These are phyloP conservation scores for Macquaria ambigua DNA, from an alignment of 2,113 vertebrate genomes.

Conservation along the genomic window DNA sequence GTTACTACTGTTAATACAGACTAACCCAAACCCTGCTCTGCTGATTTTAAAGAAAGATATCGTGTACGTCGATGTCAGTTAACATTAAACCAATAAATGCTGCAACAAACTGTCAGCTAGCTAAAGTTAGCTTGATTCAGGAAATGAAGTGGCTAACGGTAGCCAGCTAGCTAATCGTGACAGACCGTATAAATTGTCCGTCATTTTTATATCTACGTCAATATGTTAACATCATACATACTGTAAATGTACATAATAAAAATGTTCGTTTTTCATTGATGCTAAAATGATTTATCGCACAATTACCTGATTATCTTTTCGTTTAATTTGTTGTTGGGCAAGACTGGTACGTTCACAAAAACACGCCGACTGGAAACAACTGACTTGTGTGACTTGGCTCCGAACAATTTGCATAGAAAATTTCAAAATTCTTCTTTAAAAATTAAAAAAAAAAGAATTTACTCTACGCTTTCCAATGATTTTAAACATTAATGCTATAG, in stretches of 20 bases:
- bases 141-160: constrained; percentile 60
- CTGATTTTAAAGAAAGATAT: rapidly evolving
- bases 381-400: background rate
- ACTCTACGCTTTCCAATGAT: background rate
- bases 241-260: rapidly evolving
- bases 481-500: background rate
- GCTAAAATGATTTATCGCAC: background rate
- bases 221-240: background rate
- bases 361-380: constrained; percentile 72
- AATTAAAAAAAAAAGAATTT: background rate
- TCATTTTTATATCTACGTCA: background rate
- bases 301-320: constrained; percentile 40
- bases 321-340: constrained; percentile 13
- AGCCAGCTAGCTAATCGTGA: constrained; percentile 33
- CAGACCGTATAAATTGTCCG: background rate
- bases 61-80: background rate
- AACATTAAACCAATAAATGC: background rate
- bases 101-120: background rate
- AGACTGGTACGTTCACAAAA: constrained; percentile 63
- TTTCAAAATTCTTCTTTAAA: background rate
- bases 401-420: background rate
- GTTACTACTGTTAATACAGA: background rate
- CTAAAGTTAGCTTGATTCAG: constrained; percentile 17
- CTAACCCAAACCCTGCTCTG: too few species aligned
- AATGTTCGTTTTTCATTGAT: rapidly evolving